Percentiles rank a stretch among this genome's conserved stretches.
Conservation (phyloP, 23 tunicate species). For the Ciona savignyi region DNA sequence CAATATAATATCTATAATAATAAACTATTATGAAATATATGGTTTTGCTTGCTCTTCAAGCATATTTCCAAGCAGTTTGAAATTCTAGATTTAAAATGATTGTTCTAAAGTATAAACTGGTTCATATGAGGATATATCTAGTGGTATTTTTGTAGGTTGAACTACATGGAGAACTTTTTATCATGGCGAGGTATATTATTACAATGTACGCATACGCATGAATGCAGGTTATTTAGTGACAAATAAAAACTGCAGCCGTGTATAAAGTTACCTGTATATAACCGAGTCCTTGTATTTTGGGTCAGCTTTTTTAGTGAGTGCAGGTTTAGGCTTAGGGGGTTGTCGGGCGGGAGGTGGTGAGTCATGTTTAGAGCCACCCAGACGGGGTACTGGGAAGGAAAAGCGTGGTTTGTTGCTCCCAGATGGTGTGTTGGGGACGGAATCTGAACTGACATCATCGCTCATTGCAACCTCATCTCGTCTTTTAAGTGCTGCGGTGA, state of each 20-base stretch:
- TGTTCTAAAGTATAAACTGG: too few relatives aligned
- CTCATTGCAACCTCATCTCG: conserved; percentile 37
- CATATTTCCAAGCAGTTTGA: too few relatives aligned
- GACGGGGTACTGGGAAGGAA: conserved; percentile 33
- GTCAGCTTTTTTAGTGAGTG: neutral
- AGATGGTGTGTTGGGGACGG: conserved; percentile 65
- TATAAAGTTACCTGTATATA: conserved; percentile 22
- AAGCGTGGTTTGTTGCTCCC: conserved; percentile 26
- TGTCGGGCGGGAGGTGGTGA: neutral
- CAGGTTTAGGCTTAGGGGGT: neutral
- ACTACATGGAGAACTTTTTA: too few relatives aligned
- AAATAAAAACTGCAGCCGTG: neutral
- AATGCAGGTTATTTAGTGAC: neutral
- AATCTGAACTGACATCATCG: conserved; percentile 63
- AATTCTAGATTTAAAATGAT: too few relatives aligned
- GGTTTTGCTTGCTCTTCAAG: too few relatives aligned
- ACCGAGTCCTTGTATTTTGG: conserved; percentile 25
- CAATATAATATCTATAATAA: too few relatives aligned
- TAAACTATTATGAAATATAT: too few relatives aligned
- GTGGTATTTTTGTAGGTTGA: too few relatives aligned
- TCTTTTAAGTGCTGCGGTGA: conserved; percentile 19
- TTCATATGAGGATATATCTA: too few relatives aligned
- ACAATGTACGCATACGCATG: neutral
- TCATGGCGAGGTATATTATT: too few relatives aligned
- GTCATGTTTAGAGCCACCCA: neutral